phyloP scores from a whole-genome alignment of 2,113 vertebrate species.

The Symphodus melops region DNA sequence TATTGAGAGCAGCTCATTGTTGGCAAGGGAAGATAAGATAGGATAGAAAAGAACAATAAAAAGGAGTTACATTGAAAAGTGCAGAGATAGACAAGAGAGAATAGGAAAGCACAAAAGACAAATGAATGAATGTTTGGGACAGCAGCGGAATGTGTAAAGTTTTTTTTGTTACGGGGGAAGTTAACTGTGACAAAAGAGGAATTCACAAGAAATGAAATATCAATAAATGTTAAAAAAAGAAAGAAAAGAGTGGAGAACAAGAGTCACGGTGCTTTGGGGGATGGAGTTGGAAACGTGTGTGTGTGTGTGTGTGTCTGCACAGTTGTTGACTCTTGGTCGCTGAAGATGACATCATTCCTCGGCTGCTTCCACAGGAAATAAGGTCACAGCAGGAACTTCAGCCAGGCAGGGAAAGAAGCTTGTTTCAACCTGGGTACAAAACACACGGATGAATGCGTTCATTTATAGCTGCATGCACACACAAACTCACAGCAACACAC shows the following conservation, averaged over 20 bases:
- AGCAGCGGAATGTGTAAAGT: background rate
- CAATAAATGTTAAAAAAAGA: background rate
- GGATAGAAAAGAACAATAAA: background rate
- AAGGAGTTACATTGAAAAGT: too few relatives aligned
- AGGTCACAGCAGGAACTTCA: conserved; percentile 79
- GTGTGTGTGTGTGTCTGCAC: background rate
- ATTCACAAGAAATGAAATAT: conserved; percentile 20
- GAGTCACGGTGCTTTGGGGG: background rate
- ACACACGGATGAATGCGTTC: conserved; percentile 42
- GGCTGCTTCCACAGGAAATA: conserved; percentile 81
- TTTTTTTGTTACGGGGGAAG: conserved; percentile 12
- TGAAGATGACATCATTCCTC: conserved; percentile 79
- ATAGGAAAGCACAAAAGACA: conserved; percentile 19
- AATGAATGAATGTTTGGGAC: conserved; percentile 29
- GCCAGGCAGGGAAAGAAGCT: conserved; percentile 68
- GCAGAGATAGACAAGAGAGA: conserved; percentile 14
- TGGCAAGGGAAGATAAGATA: conserved; percentile 16
- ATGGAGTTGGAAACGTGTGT: background rate
- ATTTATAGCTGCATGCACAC: conserved; percentile 14
- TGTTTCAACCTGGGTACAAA: conserved; percentile 46
- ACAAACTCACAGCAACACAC: conserved; percentile 16
- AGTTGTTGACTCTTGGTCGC: conserved; percentile 74
- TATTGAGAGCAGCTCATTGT: conserved; percentile 27
- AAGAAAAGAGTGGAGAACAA: conserved; percentile 14
- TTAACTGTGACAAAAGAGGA: conserved; percentile 27